Conservation (phyloP, 2,888 invertebrate genomes). For the Brassicogethes aeneus region DNA sequence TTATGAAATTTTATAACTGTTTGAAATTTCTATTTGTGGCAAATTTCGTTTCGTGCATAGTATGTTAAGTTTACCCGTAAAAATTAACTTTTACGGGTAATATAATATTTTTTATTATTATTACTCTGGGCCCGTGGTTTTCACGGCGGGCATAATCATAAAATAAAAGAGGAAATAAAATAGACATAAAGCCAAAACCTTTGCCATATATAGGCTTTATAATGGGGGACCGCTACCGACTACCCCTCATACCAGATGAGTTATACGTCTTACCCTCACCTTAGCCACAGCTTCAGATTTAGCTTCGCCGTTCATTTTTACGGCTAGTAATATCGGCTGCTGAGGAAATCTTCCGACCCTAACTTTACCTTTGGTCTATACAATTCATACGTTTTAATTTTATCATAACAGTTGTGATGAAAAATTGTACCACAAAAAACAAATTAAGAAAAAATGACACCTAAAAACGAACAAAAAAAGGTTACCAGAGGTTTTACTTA, state of each 20-base stretch:
- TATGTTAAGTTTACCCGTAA: conserved; percentile 21
- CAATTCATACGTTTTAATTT: too few relatives aligned
- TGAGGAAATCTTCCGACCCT: too few relatives aligned
- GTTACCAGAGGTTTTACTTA: too few relatives aligned
- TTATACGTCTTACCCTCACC: conserved; percentile 20
- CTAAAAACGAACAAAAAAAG: too few relatives aligned
- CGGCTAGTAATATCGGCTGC: too few relatives aligned
- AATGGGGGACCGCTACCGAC: conserved; percentile 31
- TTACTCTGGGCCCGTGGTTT: conserved; percentile 31
- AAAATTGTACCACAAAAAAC: too few relatives aligned
- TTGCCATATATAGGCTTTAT: conserved; percentile 29
- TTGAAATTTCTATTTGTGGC: conserved; percentile 8
- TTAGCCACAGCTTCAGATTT: too few relatives aligned
- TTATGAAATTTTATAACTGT: conserved; percentile 9
- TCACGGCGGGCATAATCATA: conserved; percentile 34
- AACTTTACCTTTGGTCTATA: too few relatives aligned
- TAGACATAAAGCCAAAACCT: conserved; percentile 34
- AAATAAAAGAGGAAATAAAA: conserved; percentile 36
- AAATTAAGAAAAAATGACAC: too few relatives aligned
- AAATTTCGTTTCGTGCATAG: conserved; percentile 5
- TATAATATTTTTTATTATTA: conserved; percentile 35
- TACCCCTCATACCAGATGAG: conserved; percentile 21
- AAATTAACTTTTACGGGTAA: conserved; percentile 33
- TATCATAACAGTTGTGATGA: too few relatives aligned
- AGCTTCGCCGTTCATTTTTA: too few relatives aligned